These are phyloP conservation scores for Muntiacus muntjak DNA, from an alignment of 2,113 vertebrate species.

Conservation along the genomic window DNA sequence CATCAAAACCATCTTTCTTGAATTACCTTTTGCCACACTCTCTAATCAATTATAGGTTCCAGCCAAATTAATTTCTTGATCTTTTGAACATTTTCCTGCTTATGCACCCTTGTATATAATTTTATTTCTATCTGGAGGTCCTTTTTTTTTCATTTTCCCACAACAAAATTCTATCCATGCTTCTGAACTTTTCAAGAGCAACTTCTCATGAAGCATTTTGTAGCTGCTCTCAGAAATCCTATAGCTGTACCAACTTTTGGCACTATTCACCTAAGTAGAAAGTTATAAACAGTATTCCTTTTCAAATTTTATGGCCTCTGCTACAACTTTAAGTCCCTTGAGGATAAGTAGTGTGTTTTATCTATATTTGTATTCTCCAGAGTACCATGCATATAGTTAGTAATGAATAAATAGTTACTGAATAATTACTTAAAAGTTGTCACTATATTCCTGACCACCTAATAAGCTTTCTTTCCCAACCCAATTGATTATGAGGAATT, in stretches of 20 bases:
- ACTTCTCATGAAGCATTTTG: background rate
- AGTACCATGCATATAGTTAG: background rate
- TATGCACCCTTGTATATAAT: background rate
- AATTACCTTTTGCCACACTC: background rate
- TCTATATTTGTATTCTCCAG: background rate
- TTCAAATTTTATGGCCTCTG: background rate
- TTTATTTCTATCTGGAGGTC: background rate
- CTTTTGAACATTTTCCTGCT: background rate
- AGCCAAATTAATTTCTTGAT: background rate
- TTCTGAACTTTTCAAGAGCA: background rate
- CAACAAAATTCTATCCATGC: background rate
- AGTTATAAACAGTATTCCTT: background rate
- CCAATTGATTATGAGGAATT: constrained; percentile 1
- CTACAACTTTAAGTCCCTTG: background rate
- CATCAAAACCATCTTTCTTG: background rate
- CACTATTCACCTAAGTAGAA: background rate
- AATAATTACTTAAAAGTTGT: background rate
- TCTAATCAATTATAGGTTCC: background rate
- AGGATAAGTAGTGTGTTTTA: background rate
- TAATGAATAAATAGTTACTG: constrained; percentile 15
- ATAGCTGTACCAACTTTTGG: background rate
- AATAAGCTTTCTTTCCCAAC: background rate
- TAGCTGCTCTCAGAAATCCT: background rate
- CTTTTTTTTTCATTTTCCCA: background rate
- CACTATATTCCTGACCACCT: background rate